Evolutionary conservation across 2,113 vertebrate genomes (phyloP), one percentile per base, ranked within the genome.

Genomic region (Malurus cyaneus): DNA sequence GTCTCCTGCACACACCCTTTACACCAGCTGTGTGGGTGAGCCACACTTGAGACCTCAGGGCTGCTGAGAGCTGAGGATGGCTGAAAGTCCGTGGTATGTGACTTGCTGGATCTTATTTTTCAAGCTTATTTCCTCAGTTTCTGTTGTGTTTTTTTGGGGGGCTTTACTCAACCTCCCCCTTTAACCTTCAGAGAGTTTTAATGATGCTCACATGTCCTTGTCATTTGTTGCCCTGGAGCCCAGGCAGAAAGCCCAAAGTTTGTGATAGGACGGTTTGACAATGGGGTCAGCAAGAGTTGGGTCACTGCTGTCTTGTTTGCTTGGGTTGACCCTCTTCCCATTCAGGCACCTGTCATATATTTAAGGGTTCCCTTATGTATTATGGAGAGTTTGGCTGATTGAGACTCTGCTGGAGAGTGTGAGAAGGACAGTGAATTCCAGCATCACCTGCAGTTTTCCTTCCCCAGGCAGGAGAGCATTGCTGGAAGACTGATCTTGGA

Each of bases 311-410:
- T 28, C 46, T 73, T 4, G 0, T 57, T 57, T 70, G 12, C 54
- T 80, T 3, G 4, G 23, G 11, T 39, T 86, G 56, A 25, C 39
- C 85, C 50, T 84, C 39, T 56, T 84, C 29, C 28, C 31, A 25
- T 69, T 65, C 39, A 52, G 46, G 28, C 3, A 2, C n/a, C 19
- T 16, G 46, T 16, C 28, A 17, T 0, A 0, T 76, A 7, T 53
- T 64, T 60, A 53, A 76, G 65, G 54, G 8, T 18, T 9, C 57
- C 3, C 7, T 60, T 28, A 31, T 61, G 56, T 66, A 4, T 61
- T 57, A 25, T 1, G 1, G 23, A 23, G 80, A 74, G 26, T 79
- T 86, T 83, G 39, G 54, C 78, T 0, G 0, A 12, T 67, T 15
- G 29, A 4, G 56, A 28, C 9, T 44, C 14, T 34, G 28, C 53